phyloP scores from a whole-genome alignment of 1,140 invertebrate genomes.

The Apocrypta bakeri region DNA sequence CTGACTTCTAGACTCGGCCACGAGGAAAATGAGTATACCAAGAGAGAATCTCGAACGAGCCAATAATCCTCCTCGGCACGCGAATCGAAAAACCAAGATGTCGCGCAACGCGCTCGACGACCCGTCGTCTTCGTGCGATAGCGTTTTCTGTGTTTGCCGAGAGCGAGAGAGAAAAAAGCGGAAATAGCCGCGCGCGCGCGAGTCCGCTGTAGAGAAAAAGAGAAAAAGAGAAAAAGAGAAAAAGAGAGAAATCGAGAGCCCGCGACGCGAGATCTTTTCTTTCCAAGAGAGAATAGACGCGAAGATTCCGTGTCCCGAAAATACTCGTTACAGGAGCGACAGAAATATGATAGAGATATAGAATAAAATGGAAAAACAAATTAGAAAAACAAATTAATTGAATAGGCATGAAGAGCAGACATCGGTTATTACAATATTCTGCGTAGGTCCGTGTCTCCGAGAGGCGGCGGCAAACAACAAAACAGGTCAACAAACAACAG shows the following conservation, averaged over 20 bases:
- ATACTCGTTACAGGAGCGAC: too few species aligned
- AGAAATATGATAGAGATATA: too few species aligned
- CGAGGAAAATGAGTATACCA: slow-evolving; percentile 10
- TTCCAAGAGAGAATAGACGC: neutral
- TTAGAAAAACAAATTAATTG: slow-evolving; percentile 33
- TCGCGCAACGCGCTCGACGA: neutral
- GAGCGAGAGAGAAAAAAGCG: slow-evolving; percentile 1
- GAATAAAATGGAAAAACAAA: neutral
- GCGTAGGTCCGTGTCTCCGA: slow-evolving; percentile 38
- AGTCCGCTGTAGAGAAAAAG: neutral
- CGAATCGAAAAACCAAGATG: slow-evolving; percentile 28
- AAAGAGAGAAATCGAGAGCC: neutral
- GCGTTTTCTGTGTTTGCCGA: neutral
- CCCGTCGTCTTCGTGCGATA: too few species aligned
- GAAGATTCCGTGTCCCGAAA: neutral
- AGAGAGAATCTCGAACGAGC: neutral
- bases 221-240: neutral
- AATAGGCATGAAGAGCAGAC: slow-evolving; percentile 28
- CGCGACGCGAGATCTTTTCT: neutral
- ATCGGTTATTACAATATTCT: slow-evolving; percentile 46
- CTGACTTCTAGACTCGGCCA: neutral
- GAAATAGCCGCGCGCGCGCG: neutral
- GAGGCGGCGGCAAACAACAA: slow-evolving; percentile 42
- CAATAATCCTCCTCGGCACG: neutral
- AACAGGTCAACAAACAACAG: slow-evolving; percentile 35